Evolutionary conservation across 2,888 invertebrate genomes (phyloP).

Genomic region (Alloplasta piceator): DNA sequence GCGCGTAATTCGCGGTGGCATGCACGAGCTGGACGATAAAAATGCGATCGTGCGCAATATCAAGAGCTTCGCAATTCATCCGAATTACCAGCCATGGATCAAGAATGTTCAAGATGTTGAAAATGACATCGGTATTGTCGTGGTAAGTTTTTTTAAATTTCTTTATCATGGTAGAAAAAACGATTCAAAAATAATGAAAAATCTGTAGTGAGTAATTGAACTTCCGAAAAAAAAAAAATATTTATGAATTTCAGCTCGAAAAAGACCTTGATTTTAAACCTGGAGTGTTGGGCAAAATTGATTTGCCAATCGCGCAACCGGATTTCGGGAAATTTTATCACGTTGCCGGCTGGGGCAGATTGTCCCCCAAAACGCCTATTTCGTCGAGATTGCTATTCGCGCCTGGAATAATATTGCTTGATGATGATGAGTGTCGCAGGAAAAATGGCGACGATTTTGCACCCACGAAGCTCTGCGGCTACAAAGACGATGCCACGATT

Average conservation of each 20-base stretch:
- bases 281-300: background rate
- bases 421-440: background rate
- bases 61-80: background rate
- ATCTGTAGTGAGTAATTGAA: background rate
- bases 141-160: background rate
- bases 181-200: background rate
- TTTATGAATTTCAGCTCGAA: slow-evolving; percentile 1
- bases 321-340: background rate
- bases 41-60: background rate
- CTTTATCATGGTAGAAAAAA: background rate
- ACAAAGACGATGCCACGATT: background rate
- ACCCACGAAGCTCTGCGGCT: background rate
- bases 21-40: background rate
- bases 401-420: background rate
- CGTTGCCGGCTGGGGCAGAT: slow-evolving; percentile 20
- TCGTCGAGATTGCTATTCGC: background rate
- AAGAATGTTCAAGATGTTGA: background rate
- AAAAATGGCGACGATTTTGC: background rate
- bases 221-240: background rate
- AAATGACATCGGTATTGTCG: slow-evolving; percentile 17
- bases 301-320: background rate
- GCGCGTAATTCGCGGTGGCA: background rate
- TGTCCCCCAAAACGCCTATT: no score
- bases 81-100: background rate
- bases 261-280: background rate